A percentile compares a stretch with the other conserved stretches of the same genome.
phyloP scores from a whole-genome alignment of 2,797 vertebrate genomes.

The Ispidina lecontei region DNA sequence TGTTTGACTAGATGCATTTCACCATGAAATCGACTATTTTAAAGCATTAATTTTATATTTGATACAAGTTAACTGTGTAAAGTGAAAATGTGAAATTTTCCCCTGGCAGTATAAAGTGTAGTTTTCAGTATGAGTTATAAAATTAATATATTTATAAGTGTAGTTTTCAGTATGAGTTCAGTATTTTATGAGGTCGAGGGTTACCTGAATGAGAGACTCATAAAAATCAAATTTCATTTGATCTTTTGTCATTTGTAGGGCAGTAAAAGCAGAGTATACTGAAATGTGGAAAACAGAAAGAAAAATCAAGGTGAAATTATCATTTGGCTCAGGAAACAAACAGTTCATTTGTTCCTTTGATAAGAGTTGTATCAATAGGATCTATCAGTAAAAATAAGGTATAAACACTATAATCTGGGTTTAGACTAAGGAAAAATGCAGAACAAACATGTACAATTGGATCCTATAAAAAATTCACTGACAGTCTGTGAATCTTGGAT shows the following conservation, averaged over 20 bases:
- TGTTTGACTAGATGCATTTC: slow-evolving; percentile 86
- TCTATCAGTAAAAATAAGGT: not conserved
- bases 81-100: slow-evolving; percentile 52
- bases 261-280: not conserved
- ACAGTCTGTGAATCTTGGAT: not conserved
- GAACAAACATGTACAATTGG: not conserved
- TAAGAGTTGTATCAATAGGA: not conserved
- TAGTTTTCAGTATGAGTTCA: slow-evolving; percentile 32
- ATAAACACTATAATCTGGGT: not conserved
- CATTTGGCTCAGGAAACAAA: not conserved
- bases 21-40: slow-evolving; percentile 92
- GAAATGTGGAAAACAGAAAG: not conserved
- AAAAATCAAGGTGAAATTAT: not conserved
- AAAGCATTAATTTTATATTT: slow-evolving; percentile 76
- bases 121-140: slow-evolving; percentile 18
- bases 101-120: slow-evolving; percentile 6
- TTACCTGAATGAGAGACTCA: slow-evolving; percentile 47
- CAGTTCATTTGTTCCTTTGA: not conserved
- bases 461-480: not conserved
- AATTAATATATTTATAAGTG: not conserved
- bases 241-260: slow-evolving; percentile 1
- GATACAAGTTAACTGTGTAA: slow-evolving; percentile 65
- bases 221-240: not conserved
- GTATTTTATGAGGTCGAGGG: slow-evolving; percentile 57
- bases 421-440: not conserved